Evolutionary conservation across 2,797 vertebrate genomes (phyloP).

Genomic region (Esox lucius): DNA sequence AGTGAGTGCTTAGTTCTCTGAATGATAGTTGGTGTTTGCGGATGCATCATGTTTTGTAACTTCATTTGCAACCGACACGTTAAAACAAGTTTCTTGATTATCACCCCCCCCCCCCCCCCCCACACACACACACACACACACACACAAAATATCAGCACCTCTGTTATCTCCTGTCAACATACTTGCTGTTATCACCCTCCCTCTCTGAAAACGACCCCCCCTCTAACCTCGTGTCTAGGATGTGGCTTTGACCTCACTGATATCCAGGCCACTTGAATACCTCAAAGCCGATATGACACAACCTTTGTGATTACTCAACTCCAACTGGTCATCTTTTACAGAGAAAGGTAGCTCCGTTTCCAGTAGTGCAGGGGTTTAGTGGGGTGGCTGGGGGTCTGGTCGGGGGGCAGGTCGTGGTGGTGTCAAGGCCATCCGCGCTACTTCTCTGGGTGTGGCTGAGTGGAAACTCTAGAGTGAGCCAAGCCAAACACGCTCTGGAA

Average conservation of each 20-base stretch:
- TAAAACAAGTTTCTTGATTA: too few species aligned
- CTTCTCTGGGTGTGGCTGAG: background rate
- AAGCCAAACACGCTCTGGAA: background rate
- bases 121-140: too few species aligned
- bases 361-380: background rate
- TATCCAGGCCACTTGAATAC: background rate
- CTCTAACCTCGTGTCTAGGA: constrained; percentile 72
- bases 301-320: background rate
- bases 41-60: too few species aligned
- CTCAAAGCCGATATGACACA: background rate
- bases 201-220: too few species aligned
- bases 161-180: too few species aligned
- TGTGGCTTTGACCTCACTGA: constrained; percentile 86
- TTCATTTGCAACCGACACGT: too few species aligned
- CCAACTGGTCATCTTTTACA: constrained; percentile 13
- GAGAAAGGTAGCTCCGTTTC: constrained; percentile 2
- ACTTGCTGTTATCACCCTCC: background rate
- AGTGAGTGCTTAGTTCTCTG: too few species aligned
- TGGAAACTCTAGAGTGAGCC: background rate
- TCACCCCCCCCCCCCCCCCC: too few species aligned
- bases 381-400: too few species aligned
- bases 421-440: background rate
- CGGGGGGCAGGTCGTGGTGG: too few species aligned
- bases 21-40: too few species aligned
- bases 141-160: too few species aligned